A percentile compares a stretch with the other conserved stretches of the same genome.
These are phyloP conservation scores for Abrostola tripartita DNA, from an alignment of 2,888 invertebrate species.

Conservation along the genomic window DNA sequence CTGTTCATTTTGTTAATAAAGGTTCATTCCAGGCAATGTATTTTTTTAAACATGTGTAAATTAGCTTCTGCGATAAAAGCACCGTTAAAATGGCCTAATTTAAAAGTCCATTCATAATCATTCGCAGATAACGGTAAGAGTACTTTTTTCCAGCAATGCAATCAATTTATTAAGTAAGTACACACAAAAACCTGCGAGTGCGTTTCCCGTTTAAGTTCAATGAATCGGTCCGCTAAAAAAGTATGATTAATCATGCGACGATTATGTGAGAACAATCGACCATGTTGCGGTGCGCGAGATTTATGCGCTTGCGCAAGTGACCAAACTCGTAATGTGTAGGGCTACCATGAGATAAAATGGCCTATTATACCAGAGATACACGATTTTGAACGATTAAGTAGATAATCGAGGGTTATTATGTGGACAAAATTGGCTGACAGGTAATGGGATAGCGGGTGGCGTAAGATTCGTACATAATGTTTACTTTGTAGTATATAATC, in stretches of 20 bases:
- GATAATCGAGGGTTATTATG: constrained; percentile 30
- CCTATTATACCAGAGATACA: constrained; percentile 47
- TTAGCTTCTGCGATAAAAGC: constrained; percentile 14
- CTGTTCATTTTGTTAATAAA: not conserved
- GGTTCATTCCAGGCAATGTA: constrained; percentile 3
- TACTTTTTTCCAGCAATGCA: constrained; percentile 28
- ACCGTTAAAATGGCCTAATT: constrained; percentile 22
- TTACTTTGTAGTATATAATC: not conserved
- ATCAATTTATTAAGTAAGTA: constrained; percentile 46
- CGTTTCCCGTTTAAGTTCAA: constrained; percentile 47
- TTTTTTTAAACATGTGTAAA: constrained; percentile 9
- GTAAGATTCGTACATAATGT: not conserved
- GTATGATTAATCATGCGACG: constrained; percentile 52
- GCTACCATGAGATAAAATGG: constrained; percentile 40
- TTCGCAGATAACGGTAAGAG: constrained; percentile 41
- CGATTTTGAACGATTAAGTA: constrained; percentile 45
- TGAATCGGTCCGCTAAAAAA: constrained; percentile 53
- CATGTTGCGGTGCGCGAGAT: constrained; percentile 41
- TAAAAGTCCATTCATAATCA: constrained; percentile 36
- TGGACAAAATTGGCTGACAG: constrained; percentile 24
- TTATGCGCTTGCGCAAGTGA: constrained; percentile 45
- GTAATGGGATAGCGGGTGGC: not conserved
- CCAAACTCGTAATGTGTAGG: constrained; percentile 41
- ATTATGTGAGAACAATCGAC: constrained; percentile 57
- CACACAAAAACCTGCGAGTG: constrained; percentile 35